Percentiles rank a stretch among this genome's conserved stretches.
phyloP scores from a whole-genome alignment of 2,888 invertebrate species.

The Apamea anceps region DNA sequence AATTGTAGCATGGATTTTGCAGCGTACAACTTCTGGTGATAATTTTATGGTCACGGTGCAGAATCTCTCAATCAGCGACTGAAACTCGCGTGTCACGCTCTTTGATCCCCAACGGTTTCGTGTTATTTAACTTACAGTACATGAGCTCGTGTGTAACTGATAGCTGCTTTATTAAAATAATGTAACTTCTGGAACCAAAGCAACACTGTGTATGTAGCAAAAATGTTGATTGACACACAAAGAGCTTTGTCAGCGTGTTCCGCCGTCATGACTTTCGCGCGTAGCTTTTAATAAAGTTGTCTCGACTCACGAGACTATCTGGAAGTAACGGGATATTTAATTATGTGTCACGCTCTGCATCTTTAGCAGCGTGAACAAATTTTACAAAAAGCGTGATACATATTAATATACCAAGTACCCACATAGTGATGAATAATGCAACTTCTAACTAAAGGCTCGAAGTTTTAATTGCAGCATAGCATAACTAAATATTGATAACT shows the following conservation, averaged over 20 bases:
- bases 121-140: not conserved
- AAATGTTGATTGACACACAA: conserved; percentile 34
- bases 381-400: not conserved
- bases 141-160: not conserved
- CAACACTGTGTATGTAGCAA: not conserved
- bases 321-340: conserved; percentile 19
- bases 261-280: not conserved
- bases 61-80: not conserved
- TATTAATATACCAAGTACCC: not conserved
- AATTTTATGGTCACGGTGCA: not conserved
- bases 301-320: not conserved
- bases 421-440: not conserved
- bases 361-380: conserved; percentile 19
- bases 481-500: too few relatives aligned
- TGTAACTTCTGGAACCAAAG: not conserved
- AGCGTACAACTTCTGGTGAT: not conserved
- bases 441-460: not conserved
- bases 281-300: conserved; percentile 32
- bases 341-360: conserved; percentile 18
- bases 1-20: not conserved
- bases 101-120: not conserved
- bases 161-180: not conserved
- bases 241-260: conserved; percentile 1
- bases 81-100: not conserved
- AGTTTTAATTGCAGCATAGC: not conserved